A percentile compares a stretch with the other conserved stretches of the same genome.
These are phyloP conservation scores for Oxyscelio sp. DNA, from an alignment of 2,888 invertebrate species.

Conservation along the genomic window DNA sequence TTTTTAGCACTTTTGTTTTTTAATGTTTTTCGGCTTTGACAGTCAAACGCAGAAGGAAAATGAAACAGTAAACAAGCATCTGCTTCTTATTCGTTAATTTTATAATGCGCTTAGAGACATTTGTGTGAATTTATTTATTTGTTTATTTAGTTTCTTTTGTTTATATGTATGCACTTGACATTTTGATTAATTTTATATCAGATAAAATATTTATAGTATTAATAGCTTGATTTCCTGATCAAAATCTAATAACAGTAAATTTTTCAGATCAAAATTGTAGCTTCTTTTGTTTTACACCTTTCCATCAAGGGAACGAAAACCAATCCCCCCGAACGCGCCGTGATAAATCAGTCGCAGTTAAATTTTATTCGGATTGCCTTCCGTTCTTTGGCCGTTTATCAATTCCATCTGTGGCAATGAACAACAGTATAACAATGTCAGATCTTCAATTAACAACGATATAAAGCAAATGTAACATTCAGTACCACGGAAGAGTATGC, in stretches of 20 bases:
- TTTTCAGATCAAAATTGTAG: neutral
- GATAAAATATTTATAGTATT: no score
- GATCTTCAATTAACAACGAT: constrained; percentile 71
- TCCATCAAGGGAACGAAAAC: constrained; percentile 22
- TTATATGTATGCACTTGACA: no score
- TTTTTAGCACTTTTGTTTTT: no score
- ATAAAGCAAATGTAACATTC: constrained; percentile 54
- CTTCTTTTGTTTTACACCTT: neutral
- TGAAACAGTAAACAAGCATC: no score
- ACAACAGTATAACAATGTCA: constrained; percentile 77
- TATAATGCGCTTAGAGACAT: no score
- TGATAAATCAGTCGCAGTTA: constrained; percentile 43
- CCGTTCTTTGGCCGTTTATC: constrained; percentile 78
- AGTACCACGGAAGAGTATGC: constrained; percentile 63
- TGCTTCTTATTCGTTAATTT: no score
- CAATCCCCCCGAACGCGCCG: constrained; percentile 19
- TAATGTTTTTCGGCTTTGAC: no score
- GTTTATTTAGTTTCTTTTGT: no score
- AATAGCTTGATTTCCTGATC: no score
- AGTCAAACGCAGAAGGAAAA: no score
- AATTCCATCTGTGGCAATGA: constrained; percentile 87
- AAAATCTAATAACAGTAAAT: neutral
- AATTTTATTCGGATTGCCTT: constrained; percentile 72
- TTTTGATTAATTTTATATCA: no score
- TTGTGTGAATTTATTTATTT: no score